A percentile compares a stretch with the other conserved stretches of the same genome.
These are phyloP conservation scores for Polydrusus cervinus DNA, from an alignment of 2,888 invertebrate species.

Conservation along the genomic window DNA sequence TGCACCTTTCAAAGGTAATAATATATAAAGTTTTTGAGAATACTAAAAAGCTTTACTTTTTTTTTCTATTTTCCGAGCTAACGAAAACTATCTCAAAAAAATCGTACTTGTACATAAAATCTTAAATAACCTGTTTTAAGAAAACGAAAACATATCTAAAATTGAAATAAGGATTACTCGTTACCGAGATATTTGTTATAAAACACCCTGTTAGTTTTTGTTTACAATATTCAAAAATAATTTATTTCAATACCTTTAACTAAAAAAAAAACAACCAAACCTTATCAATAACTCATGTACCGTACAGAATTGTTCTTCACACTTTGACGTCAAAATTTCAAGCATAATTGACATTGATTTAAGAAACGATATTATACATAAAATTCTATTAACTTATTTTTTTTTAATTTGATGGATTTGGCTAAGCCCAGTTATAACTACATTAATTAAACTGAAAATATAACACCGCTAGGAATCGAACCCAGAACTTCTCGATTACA, in stretches of 20 bases:
- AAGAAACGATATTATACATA: too few species aligned
- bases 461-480: too few species aligned
- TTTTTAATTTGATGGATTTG: too few species aligned
- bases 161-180: slow-evolving; percentile 32
- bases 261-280: slow-evolving; percentile 59
- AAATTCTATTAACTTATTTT: too few species aligned
- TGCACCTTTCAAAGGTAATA: slow-evolving; percentile 59
- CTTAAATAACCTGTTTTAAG: slow-evolving; percentile 58
- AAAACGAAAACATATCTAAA: slow-evolving; percentile 56
- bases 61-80: not conserved
- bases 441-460: too few species aligned
- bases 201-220: slow-evolving; percentile 66
- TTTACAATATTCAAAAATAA: slow-evolving; percentile 50
- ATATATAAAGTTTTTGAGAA: not conserved
- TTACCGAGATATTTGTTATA: slow-evolving; percentile 57
- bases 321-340: not conserved
- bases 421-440: too few species aligned
- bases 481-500: too few species aligned
- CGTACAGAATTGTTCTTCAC: slow-evolving; percentile 62
- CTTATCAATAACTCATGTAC: slow-evolving; percentile 57
- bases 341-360: not conserved
- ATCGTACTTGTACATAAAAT: slow-evolving; percentile 58
- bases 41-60: not conserved
- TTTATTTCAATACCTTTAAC: slow-evolving; percentile 51
- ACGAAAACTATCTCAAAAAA: not conserved